phyloP scores from a whole-genome alignment of 2,113 vertebrate genomes.

The Pelodiscus sinensis region DNA sequence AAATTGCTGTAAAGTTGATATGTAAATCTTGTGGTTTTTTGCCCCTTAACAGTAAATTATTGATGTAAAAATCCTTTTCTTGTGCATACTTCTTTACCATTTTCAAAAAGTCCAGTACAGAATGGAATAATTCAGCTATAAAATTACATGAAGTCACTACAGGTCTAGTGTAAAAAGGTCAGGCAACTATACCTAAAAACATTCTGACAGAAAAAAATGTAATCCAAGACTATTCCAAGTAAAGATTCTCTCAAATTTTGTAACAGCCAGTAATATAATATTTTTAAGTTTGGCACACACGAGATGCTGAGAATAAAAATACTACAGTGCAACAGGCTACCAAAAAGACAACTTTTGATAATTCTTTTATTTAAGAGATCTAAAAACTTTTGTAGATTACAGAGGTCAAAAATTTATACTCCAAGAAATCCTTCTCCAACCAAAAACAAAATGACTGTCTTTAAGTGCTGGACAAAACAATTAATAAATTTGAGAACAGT shows the following conservation, averaged over 20 bases:
- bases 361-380: background rate
- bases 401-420: background rate
- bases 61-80: background rate
- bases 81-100: background rate
- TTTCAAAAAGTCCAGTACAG: background rate
- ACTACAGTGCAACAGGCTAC: background rate
- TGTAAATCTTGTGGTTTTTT: background rate
- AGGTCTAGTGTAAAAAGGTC: background rate
- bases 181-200: background rate
- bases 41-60: background rate
- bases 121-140: background rate
- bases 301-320: background rate
- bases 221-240: background rate
- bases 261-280: background rate
- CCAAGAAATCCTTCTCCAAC: background rate
- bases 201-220: background rate
- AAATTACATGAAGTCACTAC: background rate
- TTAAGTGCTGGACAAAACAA: background rate
- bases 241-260: slow-evolving; percentile 1
- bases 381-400: background rate
- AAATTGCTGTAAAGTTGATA: background rate
- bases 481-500: background rate
- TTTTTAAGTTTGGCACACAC: background rate
- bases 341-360: background rate
- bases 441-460: background rate